Evolutionary conservation across 2,113 vertebrate species (phyloP).

Genomic region (Phasianus colchicus): DNA sequence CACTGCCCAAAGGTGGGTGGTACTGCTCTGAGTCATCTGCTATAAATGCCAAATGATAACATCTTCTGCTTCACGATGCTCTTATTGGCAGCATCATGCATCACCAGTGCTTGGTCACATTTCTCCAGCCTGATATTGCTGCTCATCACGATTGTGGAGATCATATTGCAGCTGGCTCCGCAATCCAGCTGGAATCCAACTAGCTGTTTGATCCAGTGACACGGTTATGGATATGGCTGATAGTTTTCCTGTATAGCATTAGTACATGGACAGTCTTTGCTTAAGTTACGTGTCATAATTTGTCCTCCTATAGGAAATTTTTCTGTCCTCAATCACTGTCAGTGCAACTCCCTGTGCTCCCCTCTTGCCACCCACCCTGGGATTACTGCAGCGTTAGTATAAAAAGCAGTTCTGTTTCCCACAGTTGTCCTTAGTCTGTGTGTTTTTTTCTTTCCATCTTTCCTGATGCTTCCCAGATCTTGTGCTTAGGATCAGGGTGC

Average conservation of each 20-base stretch:
- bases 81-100: slow-evolving; percentile 18
- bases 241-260: not conserved
- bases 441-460: not conserved
- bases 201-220: not conserved
- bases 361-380: not conserved
- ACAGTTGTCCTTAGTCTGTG: slow-evolving; percentile 9
- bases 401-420: slow-evolving; percentile 43
- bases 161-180: not conserved
- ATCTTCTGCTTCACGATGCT: slow-evolving; percentile 59
- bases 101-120: slow-evolving; percentile 32
- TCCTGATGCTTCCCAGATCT: slow-evolving; percentile 56
- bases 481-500: not conserved
- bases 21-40: slow-evolving; percentile 58
- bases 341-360: not conserved
- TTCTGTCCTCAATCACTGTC: not conserved
- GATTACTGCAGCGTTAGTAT: slow-evolving; percentile 5
- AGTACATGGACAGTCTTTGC: not conserved
- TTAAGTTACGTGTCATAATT: not conserved
- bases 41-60: slow-evolving; percentile 67
- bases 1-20: slow-evolving; percentile 14
- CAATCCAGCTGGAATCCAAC: not conserved
- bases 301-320: not conserved
- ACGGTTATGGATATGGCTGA: not conserved
- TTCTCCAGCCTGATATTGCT: slow-evolving; percentile 28
- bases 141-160: slow-evolving; percentile 2